Conservation (phyloP, 2,797 vertebrate species). For the Acipenser oxyrinchus region DNA sequence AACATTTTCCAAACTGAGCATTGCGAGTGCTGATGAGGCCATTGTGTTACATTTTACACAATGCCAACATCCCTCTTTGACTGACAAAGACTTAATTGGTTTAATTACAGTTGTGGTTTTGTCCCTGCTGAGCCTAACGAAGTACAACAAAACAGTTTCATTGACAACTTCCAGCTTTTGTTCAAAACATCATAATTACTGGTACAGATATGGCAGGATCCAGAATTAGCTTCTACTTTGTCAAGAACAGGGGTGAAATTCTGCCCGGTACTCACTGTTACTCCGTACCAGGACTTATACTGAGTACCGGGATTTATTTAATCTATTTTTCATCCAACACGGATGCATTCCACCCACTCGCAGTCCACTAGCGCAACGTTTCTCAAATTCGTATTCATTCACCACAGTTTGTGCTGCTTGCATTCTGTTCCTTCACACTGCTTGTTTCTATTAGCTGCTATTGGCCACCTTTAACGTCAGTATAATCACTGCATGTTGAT, state of each 20-base stretch:
- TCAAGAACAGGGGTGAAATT: background rate
- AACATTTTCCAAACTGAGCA: background rate
- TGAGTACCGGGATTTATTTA: no score
- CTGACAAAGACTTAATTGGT: constrained; percentile 2
- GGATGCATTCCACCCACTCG: no score
- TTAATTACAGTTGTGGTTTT: constrained; percentile 1
- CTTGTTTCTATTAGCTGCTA: no score
- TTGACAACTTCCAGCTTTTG: constrained; percentile 1
- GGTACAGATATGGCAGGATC: background rate
- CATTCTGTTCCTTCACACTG: no score
- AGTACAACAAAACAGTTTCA: background rate
- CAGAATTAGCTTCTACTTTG: background rate
- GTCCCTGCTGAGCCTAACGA: background rate
- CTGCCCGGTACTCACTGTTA: no score
- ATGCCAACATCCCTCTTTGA: background rate
- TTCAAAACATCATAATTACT: background rate
- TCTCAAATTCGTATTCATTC: no score
- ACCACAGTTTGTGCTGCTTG: no score
- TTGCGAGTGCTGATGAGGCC: background rate
- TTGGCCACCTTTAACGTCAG: no score
- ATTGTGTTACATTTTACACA: background rate
- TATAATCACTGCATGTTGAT: no score
- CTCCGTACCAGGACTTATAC: no score
- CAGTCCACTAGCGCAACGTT: no score
- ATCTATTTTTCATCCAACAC: no score